These are phyloP conservation scores for Choristoneura rosaceana DNA, from an alignment of 2,888 invertebrate genomes.

Conservation along the genomic window DNA sequence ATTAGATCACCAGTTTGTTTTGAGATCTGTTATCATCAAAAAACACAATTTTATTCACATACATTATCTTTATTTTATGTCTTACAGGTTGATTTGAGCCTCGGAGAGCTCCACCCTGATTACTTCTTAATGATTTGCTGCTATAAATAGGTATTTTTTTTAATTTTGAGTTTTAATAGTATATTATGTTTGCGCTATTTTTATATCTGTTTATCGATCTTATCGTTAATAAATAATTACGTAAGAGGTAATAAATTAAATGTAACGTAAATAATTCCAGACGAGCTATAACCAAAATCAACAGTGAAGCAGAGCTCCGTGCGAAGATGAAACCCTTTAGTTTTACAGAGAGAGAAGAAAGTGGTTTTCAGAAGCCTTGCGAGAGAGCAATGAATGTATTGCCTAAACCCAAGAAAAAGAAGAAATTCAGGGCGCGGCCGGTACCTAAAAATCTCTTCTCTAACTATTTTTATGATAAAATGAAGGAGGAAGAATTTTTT, in stretches of 20 bases:
- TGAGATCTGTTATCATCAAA: neutral
- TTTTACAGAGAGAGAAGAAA: slow-evolving; percentile 86
- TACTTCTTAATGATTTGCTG: slow-evolving; percentile 28
- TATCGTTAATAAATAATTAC: neutral
- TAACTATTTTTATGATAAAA: slow-evolving; percentile 89
- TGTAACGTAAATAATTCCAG: slow-evolving; percentile 56
- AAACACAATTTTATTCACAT: slow-evolving; percentile 10
- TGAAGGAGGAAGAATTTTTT: slow-evolving; percentile 90
- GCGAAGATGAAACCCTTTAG: slow-evolving; percentile 88
- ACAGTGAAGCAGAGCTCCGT: slow-evolving; percentile 86
- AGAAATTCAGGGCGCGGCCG: slow-evolving; percentile 88
- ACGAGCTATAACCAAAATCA: slow-evolving; percentile 85
- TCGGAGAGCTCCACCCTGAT: neutral
- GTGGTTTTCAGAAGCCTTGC: slow-evolving; percentile 70
- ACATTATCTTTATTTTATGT: slow-evolving; percentile 26
- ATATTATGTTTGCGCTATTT: neutral
- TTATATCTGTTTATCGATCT: neutral
- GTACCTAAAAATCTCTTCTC: slow-evolving; percentile 89
- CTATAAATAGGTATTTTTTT: slow-evolving; percentile 8
- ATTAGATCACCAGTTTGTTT: slow-evolving; percentile 47
- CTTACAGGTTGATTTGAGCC: slow-evolving; percentile 32
- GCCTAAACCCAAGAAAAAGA: slow-evolving; percentile 77
- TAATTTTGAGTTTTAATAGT: neutral
- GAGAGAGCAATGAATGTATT: slow-evolving; percentile 64
- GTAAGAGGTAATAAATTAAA: neutral